phyloP scores from a whole-genome alignment of 37 sponge, comb jelly and placozoan genomes.

The Haliclona indistincta region DNA sequence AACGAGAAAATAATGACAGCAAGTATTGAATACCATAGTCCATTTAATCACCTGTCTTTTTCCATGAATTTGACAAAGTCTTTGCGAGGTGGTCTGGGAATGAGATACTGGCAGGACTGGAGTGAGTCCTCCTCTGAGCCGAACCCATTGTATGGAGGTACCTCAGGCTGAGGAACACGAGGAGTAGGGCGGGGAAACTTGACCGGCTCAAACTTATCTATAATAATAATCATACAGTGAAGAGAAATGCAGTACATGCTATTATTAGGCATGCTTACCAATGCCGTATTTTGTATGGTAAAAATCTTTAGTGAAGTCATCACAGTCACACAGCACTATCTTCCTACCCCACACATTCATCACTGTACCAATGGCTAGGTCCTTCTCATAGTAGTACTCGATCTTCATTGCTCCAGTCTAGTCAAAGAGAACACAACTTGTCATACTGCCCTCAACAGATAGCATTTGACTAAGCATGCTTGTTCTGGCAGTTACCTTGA shows the following conservation, averaged over 20 bases:
- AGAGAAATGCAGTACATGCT: not conserved
- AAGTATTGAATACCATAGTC: not conserved
- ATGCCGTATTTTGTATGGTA: slow-evolving; percentile 89
- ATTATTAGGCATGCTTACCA: slow-evolving; percentile 36
- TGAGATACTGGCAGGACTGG: slow-evolving; percentile 83
- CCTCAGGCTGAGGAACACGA: slow-evolving; percentile 34
- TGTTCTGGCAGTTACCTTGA: slow-evolving; percentile 53
- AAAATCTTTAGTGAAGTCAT: slow-evolving; percentile 93
- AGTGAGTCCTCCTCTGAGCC: slow-evolving; percentile 95
- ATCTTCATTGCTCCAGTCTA: slow-evolving; percentile 91
- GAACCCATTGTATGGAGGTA: slow-evolving; percentile 94
- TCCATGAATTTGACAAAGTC: slow-evolving; percentile 96
- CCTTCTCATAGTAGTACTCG: slow-evolving; percentile 84
- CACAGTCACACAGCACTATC: slow-evolving; percentile 88
- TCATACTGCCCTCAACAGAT: not conserved
- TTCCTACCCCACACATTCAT: slow-evolving; percentile 93
- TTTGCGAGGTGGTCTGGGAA: slow-evolving; percentile 92
- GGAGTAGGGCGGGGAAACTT: slow-evolving; percentile 44
- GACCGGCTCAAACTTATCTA: slow-evolving; percentile 73
- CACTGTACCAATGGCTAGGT: slow-evolving; percentile 76
- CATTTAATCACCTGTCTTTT: slow-evolving; percentile 82
- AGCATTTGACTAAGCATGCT: not conserved
- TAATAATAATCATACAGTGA: not conserved
- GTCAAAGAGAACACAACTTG: not conserved
- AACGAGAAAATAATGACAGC: not conserved